phyloP scores from a whole-genome alignment of 2,797 vertebrate genomes.

The Lepilemur septentrionalis region DNA sequence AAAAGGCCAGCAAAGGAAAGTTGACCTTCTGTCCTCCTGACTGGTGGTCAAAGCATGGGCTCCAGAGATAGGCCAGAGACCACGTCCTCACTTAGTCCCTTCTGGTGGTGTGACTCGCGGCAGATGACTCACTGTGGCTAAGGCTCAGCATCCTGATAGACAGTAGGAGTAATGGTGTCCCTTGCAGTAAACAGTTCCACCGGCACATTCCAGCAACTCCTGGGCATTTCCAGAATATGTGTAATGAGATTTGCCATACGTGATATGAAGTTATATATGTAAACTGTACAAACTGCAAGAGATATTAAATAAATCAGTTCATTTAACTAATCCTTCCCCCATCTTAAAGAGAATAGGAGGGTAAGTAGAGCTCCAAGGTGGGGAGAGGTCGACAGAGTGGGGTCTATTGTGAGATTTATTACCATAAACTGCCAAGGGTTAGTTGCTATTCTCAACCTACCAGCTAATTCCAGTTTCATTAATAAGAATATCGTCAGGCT shows the following conservation, averaged over 20 bases:
- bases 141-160: background rate
- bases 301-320: background rate
- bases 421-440: background rate
- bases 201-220: background rate
- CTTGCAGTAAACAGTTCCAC: background rate
- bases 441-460: background rate
- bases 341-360: background rate
- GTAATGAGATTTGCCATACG: background rate
- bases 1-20: background rate
- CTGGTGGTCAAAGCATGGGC: background rate
- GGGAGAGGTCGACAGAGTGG: background rate
- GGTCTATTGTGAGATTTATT: slow-evolving; percentile 3
- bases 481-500: background rate
- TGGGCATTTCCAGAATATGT: background rate
- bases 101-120: background rate
- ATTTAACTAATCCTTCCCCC: background rate
- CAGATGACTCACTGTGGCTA: background rate
- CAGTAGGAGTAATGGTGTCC: accelerated
- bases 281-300: background rate
- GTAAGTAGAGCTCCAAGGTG: background rate
- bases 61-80: background rate
- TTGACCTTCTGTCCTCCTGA: background rate
- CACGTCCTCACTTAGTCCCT: background rate
- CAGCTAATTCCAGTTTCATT: slow-evolving; percentile 48
- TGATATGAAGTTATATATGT: background rate